Evolutionary conservation across 2,113 vertebrate genomes (phyloP).

Genomic region (Zosterops japonicus): DNA sequence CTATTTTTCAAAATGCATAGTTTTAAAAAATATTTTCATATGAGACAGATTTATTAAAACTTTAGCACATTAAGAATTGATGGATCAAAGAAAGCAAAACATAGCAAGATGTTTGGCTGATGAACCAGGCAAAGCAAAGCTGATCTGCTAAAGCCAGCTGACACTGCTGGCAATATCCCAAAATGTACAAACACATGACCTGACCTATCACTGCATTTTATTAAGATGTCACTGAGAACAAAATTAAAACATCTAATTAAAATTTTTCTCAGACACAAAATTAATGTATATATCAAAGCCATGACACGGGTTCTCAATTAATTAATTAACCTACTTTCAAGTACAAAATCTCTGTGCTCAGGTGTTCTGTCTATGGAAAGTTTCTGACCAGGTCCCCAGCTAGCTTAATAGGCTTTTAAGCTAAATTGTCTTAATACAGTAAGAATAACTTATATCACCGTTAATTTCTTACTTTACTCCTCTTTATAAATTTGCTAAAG

Average conservation of each 20-base stretch:
- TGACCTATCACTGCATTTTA: slow-evolving; percentile 20
- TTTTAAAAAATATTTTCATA: neutral
- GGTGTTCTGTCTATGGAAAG: slow-evolving; percentile 13
- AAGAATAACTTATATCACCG: neutral
- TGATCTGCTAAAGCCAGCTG: slow-evolving; percentile 3
- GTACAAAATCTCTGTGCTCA: slow-evolving; percentile 27
- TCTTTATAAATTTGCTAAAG: neutral
- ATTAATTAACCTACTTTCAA: slow-evolving; percentile 58
- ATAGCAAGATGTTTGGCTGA: neutral
- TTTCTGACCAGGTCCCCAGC: slow-evolving; percentile 39
- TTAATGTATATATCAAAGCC: slow-evolving; percentile 57
- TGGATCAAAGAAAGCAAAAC: neutral
- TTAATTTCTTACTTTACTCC: neutral
- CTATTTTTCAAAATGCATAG: neutral
- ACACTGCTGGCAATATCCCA: slow-evolving; percentile 4
- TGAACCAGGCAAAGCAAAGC: neutral
- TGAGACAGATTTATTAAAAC: neutral
- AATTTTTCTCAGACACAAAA: slow-evolving; percentile 23
- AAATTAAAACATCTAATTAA: slow-evolving; percentile 63
- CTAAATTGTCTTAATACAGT: neutral
- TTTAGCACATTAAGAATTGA: neutral
- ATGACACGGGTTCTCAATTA: slow-evolving; percentile 25
- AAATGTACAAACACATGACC: neutral
- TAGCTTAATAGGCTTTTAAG: neutral
- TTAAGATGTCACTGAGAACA: slow-evolving; percentile 36